phyloP scores from a whole-genome alignment of 2,113 vertebrate genomes.

The Mesembrinibis cayennensis region DNA sequence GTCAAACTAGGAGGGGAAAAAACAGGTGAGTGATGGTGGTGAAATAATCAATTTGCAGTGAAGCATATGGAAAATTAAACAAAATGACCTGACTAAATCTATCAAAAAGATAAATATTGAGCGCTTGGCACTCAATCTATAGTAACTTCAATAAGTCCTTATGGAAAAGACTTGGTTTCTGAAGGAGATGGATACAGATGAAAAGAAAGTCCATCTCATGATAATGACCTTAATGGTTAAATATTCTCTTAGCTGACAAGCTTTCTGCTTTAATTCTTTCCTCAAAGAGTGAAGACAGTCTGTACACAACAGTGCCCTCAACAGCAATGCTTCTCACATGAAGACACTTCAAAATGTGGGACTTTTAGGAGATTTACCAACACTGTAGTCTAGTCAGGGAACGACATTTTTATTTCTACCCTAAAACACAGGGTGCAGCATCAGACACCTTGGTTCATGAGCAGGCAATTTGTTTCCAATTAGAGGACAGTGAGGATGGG shows the following conservation, averaged over 20 bases:
- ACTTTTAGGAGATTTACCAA: neutral
- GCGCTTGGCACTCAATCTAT: neutral
- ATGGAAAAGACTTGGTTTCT: neutral
- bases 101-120: neutral
- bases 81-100: neutral
- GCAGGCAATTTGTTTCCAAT: neutral
- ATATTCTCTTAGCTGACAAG: neutral
- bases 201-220: neutral
- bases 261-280: neutral
- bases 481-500: neutral
- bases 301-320: neutral
- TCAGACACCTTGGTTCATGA: neutral
- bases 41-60: neutral
- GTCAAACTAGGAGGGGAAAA: neutral
- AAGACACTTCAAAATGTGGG: neutral
- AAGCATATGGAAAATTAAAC: neutral
- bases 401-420: neutral
- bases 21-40: neutral
- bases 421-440: neutral
- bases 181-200: neutral
- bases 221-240: neutral
- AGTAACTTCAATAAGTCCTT: neutral
- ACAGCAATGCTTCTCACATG: neutral
- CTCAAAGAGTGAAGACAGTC: neutral
- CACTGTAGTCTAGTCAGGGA: neutral